Conservation (phyloP, 2,797 vertebrate genomes). For the Choloepus didactylus region DNA sequence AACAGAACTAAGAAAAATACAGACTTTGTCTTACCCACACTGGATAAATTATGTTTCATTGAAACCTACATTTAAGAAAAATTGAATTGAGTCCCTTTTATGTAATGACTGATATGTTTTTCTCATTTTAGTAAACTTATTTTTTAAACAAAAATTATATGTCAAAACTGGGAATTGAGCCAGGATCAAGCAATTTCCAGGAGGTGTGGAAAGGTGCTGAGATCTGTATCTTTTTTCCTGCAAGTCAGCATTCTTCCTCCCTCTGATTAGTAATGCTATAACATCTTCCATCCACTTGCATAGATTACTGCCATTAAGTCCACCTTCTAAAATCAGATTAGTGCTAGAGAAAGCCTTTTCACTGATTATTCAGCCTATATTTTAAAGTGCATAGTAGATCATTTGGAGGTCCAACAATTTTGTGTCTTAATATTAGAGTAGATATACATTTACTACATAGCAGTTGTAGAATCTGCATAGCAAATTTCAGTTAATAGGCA, state of each 20-base stretch:
- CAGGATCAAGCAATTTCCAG: constrained; percentile 82
- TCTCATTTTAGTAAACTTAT: constrained; percentile 76
- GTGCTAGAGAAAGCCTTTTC: constrained; percentile 48
- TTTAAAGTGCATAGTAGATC: constrained; percentile 43
- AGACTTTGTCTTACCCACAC: constrained; percentile 28
- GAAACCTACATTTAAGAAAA: constrained; percentile 64
- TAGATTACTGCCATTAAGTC: constrained; percentile 72
- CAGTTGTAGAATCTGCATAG: constrained; percentile 24
- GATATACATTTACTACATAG: constrained; percentile 49
- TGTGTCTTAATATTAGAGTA: constrained; percentile 27
- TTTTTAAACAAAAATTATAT: constrained; percentile 80
- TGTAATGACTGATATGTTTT: constrained; percentile 69
- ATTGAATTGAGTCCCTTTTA: constrained; percentile 44
- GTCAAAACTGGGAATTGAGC: constrained; percentile 79
- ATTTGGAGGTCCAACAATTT: constrained; percentile 45
- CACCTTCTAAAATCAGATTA: constrained; percentile 76
- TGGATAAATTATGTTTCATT: constrained; percentile 31
- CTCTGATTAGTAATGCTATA: constrained; percentile 84
- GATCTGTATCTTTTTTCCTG: constrained; percentile 82
- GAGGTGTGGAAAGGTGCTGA: constrained; percentile 85
- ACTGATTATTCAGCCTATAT: constrained; percentile 49
- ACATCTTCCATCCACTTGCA: constrained; percentile 81
- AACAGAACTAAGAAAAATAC: constrained; percentile 29
- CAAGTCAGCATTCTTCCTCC: constrained; percentile 84
- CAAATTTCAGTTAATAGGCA: background rate